These are phyloP conservation scores for Cephus spinipes DNA, from an alignment of 2,888 invertebrate genomes.

Conservation along the genomic window DNA sequence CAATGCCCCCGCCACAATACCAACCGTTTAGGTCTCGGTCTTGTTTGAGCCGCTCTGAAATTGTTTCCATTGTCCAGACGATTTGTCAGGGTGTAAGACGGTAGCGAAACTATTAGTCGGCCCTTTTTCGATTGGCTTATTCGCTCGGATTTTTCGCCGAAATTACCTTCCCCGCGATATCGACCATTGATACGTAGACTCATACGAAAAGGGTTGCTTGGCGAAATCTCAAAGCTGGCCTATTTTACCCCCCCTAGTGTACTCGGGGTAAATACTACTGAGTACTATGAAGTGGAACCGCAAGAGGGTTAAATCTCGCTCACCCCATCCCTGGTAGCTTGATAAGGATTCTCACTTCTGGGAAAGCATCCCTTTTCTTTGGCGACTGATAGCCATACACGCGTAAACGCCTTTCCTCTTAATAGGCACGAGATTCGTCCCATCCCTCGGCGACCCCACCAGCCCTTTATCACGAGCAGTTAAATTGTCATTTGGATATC, in stretches of 20 bases:
- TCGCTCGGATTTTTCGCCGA: constrained; percentile 16
- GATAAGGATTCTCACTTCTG: not conserved
- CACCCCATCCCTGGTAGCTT: not conserved
- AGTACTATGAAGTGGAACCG: not conserved
- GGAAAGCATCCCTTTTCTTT: not conserved
- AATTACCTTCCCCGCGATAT: not conserved
- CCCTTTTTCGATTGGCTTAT: constrained; percentile 23
- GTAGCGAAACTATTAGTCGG: constrained; percentile 61
- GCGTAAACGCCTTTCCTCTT: not conserved
- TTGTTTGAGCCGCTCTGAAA: constrained; percentile 51
- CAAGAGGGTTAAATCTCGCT: not conserved
- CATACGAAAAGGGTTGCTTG: not conserved
- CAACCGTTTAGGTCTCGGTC: constrained; percentile 53
- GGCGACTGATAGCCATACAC: not conserved
- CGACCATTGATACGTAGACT: not conserved
- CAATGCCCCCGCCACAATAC: constrained; percentile 47
- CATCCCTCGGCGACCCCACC: not conserved
- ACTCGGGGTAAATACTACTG: not conserved
- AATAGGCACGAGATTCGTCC: not conserved
- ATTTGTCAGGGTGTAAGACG: constrained; percentile 64
- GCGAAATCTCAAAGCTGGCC: not conserved
- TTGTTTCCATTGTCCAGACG: constrained; percentile 63
- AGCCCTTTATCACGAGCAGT: constrained; percentile 52
- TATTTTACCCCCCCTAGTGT: not conserved
- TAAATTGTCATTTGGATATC: constrained; percentile 68